Evolutionary conservation across 2,888 invertebrate genomes (phyloP).

Genomic region (Platycheirus albimanus): DNA sequence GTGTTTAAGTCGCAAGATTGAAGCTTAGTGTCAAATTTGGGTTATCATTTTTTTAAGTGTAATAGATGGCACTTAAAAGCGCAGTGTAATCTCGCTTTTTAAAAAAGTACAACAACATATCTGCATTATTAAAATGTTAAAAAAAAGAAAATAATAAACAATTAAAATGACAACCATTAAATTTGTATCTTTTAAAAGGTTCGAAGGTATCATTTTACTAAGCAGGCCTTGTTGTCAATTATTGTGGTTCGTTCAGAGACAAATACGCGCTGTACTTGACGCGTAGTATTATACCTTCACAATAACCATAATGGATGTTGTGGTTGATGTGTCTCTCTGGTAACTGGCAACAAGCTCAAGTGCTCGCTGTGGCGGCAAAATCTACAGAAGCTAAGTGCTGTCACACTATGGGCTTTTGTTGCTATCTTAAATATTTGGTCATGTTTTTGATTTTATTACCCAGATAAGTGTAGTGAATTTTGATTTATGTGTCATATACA

Average conservation of each 20-base stretch:
- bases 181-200: constrained; percentile 28
- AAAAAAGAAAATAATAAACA: background rate
- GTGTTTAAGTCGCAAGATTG: constrained; percentile 13
- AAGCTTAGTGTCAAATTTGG: constrained; percentile 25
- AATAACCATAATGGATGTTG: constrained; percentile 45
- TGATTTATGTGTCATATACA: constrained; percentile 42
- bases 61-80: background rate
- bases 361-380: constrained; percentile 1
- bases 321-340: constrained; percentile 27
- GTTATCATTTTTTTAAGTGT: constrained; percentile 14
- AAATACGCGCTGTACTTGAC: constrained; percentile 34
- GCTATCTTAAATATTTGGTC: constrained; percentile 62
- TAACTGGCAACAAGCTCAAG: background rate
- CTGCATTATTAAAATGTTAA: background rate
- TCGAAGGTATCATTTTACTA: constrained; percentile 15
- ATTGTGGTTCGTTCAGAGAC: constrained; percentile 11
- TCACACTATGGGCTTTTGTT: constrained; percentile 55
- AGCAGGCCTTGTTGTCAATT: constrained; percentile 60
- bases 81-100: background rate
- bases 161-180: constrained; percentile 15
- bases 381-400: constrained; percentile 69
- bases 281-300: constrained; percentile 4
- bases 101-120: constrained; percentile 1
- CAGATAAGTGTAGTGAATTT: constrained; percentile 44
- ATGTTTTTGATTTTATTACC: constrained; percentile 61